Evolutionary conservation across 2,113 vertebrate genomes (phyloP).

Genomic region (Muntiacus reevesi): DNA sequence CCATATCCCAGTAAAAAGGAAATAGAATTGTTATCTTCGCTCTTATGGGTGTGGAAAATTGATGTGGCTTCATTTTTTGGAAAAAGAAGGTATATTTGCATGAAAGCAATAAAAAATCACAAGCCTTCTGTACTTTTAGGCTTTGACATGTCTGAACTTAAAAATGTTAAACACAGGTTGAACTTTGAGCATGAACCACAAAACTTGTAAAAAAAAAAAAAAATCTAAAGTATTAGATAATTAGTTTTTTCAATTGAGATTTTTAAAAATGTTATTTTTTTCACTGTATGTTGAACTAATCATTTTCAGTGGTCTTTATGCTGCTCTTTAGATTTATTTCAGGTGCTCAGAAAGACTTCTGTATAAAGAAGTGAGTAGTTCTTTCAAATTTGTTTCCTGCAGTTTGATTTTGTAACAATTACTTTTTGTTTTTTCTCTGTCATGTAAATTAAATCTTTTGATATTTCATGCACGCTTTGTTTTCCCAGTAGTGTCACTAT

Average conservation of each 20-base stretch:
- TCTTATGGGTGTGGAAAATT: slow-evolving; percentile 85
- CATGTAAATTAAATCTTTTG: slow-evolving; percentile 51
- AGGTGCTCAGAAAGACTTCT: slow-evolving; percentile 64
- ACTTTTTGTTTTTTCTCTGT: background rate
- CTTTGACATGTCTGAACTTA: slow-evolving; percentile 93
- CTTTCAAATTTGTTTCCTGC: slow-evolving; percentile 12
- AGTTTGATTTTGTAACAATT: slow-evolving; percentile 35
- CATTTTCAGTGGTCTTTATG: slow-evolving; percentile 53
- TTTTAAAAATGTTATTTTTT: background rate
- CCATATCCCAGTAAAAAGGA: slow-evolving; percentile 91
- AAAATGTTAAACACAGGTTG: slow-evolving; percentile 88
- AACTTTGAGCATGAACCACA: slow-evolving; percentile 78
- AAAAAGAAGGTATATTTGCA: slow-evolving; percentile 87
- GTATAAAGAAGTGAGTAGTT: background rate
- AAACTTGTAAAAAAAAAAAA: slow-evolving; percentile 44
- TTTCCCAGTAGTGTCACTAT: slow-evolving; percentile 44
- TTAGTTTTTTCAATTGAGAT: slow-evolving; percentile 26
- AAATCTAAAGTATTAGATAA: slow-evolving; percentile 21
- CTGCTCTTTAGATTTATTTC: slow-evolving; percentile 56
- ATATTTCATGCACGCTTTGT: slow-evolving; percentile 52
- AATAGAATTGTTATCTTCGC: slow-evolving; percentile 85
- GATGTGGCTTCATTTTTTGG: slow-evolving; percentile 90
- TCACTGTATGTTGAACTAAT: slow-evolving; percentile 28
- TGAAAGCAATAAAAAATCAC: slow-evolving; percentile 88
- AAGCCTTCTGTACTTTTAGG: slow-evolving; percentile 88